Base-by-base conservation (phyloP, 2,888 invertebrate species). In the Eupithecia abbreviata region DNA sequence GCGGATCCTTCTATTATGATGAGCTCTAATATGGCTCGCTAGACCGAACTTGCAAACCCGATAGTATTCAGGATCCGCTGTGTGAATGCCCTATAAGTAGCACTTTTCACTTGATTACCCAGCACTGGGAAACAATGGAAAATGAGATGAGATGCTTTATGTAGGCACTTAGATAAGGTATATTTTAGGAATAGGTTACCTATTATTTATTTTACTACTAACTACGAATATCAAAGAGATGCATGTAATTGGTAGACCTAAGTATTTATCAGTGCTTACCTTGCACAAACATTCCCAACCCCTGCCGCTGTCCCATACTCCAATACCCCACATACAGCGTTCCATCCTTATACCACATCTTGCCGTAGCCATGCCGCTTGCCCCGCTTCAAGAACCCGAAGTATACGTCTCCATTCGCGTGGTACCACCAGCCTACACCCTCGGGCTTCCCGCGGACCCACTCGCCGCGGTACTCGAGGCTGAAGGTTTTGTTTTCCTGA, bases 251-350 rank as follows among this genome's bases (percentile, higher is more conserved):
- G 30, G 30, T 30, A 30, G 30, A 30, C 6, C 45, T 45, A 45
- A 45, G 45, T 45, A 45, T 45, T 6, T 15, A n/a, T n/a, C 51
- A 4, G 15, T 51, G 58, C 42, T 72, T 15, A 96, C 96, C 89
- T 89, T 94, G 90, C 4, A 96, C 88, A 77, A 95, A 90, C 89
- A 96, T 93, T 12, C 96, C 96, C 75, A 95, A 83, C 3, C 96
- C 96, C 69, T 95, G 89, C 75, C 85, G 92, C 77, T 90, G 81
- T 82, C 92, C 90, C 80, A 91, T 90, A 12, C 88, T 87, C 96
- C 96, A 97, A 78, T 95, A 94, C 0, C 97, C 97, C 71, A 96
- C 96, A 79, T 96, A 97, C 83, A 95, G 95, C 0, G 95, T 94
- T 0, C 96, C 95, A 82, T 96, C 90, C 0, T 87, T 83, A 81